These are phyloP conservation scores for Glaucidium brasilianum DNA, from an alignment of 2,113 vertebrate genomes.

Conservation along the genomic window DNA sequence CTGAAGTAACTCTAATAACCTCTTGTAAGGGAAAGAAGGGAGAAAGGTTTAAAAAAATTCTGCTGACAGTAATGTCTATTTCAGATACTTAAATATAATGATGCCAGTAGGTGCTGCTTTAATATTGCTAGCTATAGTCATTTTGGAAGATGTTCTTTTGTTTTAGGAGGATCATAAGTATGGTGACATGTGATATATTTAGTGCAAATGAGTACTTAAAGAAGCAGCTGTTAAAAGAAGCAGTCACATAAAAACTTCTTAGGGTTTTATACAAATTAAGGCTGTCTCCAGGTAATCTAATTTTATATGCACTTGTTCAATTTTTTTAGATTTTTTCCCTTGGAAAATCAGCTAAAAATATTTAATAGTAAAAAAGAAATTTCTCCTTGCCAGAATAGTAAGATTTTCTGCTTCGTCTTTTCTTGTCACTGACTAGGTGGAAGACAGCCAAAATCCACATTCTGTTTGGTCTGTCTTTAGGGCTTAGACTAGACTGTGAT, in stretches of 20 bases:
- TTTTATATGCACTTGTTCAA: slow-evolving; percentile 18
- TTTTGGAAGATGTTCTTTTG: slow-evolving; percentile 40
- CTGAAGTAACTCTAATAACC: slow-evolving; percentile 22
- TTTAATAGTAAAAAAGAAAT: neutral
- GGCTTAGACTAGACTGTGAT: slow-evolving; percentile 46
- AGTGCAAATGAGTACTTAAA: slow-evolving; percentile 62
- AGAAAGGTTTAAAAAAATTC: slow-evolving; percentile 23
- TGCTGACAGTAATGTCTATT: slow-evolving; percentile 59
- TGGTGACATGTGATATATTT: slow-evolving; percentile 47
- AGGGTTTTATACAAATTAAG: neutral
- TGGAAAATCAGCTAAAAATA: neutral
- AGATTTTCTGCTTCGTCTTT: neutral
- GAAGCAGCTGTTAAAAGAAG: slow-evolving; percentile 47
- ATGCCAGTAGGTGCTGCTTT: slow-evolving; percentile 55
- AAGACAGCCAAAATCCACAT: slow-evolving; percentile 17
- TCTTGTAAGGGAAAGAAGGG: slow-evolving; percentile 25
- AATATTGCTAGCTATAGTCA: slow-evolving; percentile 14
- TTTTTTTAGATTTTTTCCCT: neutral
- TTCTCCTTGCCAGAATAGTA: neutral
- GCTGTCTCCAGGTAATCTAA: slow-evolving; percentile 51
- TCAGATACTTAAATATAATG: slow-evolving; percentile 62
- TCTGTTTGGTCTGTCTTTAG: slow-evolving; percentile 45
- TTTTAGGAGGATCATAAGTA: slow-evolving; percentile 59
- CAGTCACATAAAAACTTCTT: slow-evolving; percentile 37
- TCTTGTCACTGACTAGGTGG: neutral